Evolutionary conservation across 1,140 invertebrate genomes (phyloP).

Genomic region (Heliconius melpomene): DNA sequence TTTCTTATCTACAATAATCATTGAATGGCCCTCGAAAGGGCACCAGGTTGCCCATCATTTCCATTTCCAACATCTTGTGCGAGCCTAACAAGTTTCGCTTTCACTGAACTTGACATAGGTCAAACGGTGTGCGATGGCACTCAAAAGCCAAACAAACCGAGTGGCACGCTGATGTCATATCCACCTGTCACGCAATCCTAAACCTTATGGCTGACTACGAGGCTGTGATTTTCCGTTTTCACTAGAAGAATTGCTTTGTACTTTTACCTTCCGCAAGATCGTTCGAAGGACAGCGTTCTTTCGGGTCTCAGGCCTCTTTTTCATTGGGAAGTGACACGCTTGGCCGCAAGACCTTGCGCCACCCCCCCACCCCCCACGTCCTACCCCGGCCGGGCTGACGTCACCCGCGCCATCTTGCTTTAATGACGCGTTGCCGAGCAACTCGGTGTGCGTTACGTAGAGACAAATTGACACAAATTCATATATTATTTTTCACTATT

Average conservation of each 20-base stretch:
- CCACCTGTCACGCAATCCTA: slow-evolving; percentile 43
- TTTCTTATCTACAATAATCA: neutral
- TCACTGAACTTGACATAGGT: slow-evolving; percentile 73
- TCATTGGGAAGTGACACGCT: slow-evolving; percentile 77
- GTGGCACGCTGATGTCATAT: slow-evolving; percentile 45
- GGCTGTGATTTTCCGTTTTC: slow-evolving; percentile 38
- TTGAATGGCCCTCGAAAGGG: slow-evolving; percentile 7
- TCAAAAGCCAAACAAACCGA: slow-evolving; percentile 51
- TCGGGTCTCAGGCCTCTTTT: slow-evolving; percentile 71
- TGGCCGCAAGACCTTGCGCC: slow-evolving; percentile 67
- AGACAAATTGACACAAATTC: slow-evolving; percentile 36
- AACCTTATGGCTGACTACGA: slow-evolving; percentile 30
- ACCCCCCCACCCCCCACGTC: slow-evolving; percentile 46
- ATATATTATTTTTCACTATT: slow-evolving; percentile 17
- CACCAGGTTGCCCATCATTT: slow-evolving; percentile 12
- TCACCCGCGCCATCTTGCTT: slow-evolving; percentile 76
- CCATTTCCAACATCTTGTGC: slow-evolving; percentile 9
- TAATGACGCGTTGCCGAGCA: slow-evolving; percentile 73
- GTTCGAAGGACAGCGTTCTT: slow-evolving; percentile 71
- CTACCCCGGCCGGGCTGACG: slow-evolving; percentile 57
- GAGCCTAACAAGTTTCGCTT: slow-evolving; percentile 59
- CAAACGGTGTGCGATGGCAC: slow-evolving; percentile 52
- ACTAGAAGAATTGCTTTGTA: slow-evolving; percentile 39
- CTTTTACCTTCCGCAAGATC: slow-evolving; percentile 64
- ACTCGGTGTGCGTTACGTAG: slow-evolving; percentile 60